Evolutionary conservation across 2,888 invertebrate genomes (phyloP), one percentile per base, ranked within the genome.

Genomic region (Baccha elongata): DNA sequence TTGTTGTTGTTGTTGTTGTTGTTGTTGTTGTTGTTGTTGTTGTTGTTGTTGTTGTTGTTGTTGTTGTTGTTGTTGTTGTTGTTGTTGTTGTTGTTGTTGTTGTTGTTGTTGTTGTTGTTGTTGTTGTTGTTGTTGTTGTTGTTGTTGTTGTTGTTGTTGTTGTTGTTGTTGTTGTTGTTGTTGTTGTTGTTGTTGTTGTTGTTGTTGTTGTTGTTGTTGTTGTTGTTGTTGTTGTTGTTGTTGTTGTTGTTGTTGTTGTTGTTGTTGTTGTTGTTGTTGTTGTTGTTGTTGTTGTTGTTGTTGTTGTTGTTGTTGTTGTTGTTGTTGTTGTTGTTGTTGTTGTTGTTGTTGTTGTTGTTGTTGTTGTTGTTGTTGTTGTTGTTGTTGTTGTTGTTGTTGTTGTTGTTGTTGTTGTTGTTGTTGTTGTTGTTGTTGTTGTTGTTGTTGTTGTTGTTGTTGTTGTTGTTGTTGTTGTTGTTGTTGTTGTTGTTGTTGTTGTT

Each of bases 81-180:
- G 67, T 26, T 84, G 65, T 11, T 17, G 40, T 2, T n/a, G n/a
- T 0, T 81, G 71, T 5, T 71, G 53, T 5, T 64, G 74, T 11
- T 68, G 68, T 10, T 86, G 67, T 26, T 84, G 65, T 11, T 17
- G 40, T 2, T 65, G 58, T 4, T 74, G 53, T n/a, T 73, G 73
- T 2, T 79, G 72, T 7, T 75, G 52, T 6, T 85, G 79, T n/a
- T 78, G 75, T 15, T 84, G 81, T 19, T 69, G 62, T 7, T 80
- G 71, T n/a, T n/a, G 81, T 81, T 65, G 75, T 81, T 81, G 75
- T 81, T 65, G 81, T 52, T 81, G 69, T 42, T 81, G 81, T 75
- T 75, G 71, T 23, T 71, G 74, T 13, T 84, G 79, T 10, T 46
- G 64, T 32, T 67, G 62, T 35, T 65, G 58, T 4, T 74, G 53